Evolutionary conservation across 2,797 vertebrate species (phyloP).

Genomic region (Myiotriccus ornatus): DNA sequence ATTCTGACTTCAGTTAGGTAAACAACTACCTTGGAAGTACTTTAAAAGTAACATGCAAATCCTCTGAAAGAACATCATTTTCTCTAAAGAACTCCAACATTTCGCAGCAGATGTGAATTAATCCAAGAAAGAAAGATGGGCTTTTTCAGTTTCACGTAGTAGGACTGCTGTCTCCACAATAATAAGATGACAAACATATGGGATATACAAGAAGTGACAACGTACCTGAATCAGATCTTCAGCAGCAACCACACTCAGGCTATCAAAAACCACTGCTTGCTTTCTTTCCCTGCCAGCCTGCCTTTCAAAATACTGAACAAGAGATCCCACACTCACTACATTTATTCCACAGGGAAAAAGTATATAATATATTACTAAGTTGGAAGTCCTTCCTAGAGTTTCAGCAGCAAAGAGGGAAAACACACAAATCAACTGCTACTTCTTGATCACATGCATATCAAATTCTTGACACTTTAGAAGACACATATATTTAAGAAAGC

Average conservation of each 20-base stretch:
- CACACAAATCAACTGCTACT: background rate
- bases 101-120: background rate
- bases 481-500: background rate
- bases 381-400: background rate
- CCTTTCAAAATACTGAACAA: background rate
- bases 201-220: background rate
- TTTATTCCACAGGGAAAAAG: background rate
- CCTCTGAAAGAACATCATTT: background rate
- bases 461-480: background rate
- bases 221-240: background rate
- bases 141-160: background rate
- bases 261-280: background rate
- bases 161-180: background rate
- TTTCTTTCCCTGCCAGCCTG: background rate
- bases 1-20: background rate
- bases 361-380: background rate
- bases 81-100: accelerated
- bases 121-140: background rate
- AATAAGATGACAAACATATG: background rate
- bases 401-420: background rate
- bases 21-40: background rate
- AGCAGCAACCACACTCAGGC: background rate
- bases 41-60: background rate
- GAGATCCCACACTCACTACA: background rate
- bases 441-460: background rate